Base-by-base conservation (phyloP, 92 coral and sea anemone genomes). In the Epizoanthus illoricatus region DNA sequence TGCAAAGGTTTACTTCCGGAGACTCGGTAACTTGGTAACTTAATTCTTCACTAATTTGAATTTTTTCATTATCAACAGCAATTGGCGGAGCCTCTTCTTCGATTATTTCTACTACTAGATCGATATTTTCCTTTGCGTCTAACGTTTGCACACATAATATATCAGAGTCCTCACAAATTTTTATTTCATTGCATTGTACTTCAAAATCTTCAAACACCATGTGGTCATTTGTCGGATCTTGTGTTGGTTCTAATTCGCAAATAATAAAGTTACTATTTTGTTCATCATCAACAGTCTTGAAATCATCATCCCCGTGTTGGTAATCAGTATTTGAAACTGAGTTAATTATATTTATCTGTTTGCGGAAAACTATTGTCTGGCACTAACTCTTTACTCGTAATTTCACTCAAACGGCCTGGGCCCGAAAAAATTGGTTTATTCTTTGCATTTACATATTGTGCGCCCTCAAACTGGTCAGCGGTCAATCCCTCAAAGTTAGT, bases 1-100 rank as follows among this genome's bases (percentile, higher is more conserved):
- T 52, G 54, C 80, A 17, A 57, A 74, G 24, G 40, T 33, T 56
- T 17, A 74, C 28, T 74, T 56, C 47, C 15, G 40, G 36, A 74
- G 60, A n/a, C 49, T 74, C 66, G 36, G 10, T 47, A 55, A 55
- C 66, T 74, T 55, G 80, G 17, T 57, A 74, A 74, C 52, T 55
- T 5, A 56, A 24, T 74, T 74, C 80, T 20, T 74, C 60, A 74
- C 49, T 33, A 72, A 23, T 74, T 57, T 55, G 7, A 56, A 52
- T 18, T 72, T 49, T 17, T 19, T 56, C 80, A 57, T 15, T 24
- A 57, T 45, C 78, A 12, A n/a, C 56, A n/a, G 21, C 5, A 63
- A 63, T 63, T 63, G 28, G 9, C 13, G 21, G 21, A 19, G 68
- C 4, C 13, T 19, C 33, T 63, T 63, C 68, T n/a, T 40, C 73